Evolutionary conservation across 2,888 invertebrate species (phyloP).

Genomic region (Flabesymbios commensalis): DNA sequence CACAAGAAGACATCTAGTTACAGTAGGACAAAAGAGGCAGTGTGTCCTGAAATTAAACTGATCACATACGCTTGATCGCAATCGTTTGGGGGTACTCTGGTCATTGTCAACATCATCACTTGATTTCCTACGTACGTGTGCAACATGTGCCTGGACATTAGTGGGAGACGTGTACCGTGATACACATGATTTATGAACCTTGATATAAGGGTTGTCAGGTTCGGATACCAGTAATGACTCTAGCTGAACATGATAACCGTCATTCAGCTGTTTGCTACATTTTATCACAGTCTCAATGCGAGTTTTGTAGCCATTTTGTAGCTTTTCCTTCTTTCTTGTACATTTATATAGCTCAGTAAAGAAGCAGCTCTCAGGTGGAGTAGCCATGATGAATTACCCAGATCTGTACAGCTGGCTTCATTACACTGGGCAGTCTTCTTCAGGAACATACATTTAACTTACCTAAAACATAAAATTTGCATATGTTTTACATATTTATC

Average conservation of each 20-base stretch:
- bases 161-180: neutral
- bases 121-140: neutral
- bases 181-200: constrained; percentile 3
- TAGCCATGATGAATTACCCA: too few relatives aligned
- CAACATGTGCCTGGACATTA: constrained; percentile 2
- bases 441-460: too few relatives aligned
- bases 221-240: constrained; percentile 1
- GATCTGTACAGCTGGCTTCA: too few relatives aligned
- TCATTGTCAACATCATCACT: neutral
- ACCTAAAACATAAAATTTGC: too few relatives aligned
- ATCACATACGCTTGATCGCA: constrained; percentile 3
- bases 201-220: neutral
- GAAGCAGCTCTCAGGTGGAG: neutral
- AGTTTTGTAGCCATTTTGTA: constrained; percentile 1
- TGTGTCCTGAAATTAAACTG: neutral
- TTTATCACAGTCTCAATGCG: constrained; percentile 1
- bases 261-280: neutral
- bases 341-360: neutral
- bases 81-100: constrained; percentile 1
- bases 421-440: too few relatives aligned
- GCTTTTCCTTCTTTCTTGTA: neutral
- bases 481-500: too few relatives aligned
- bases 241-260: neutral
- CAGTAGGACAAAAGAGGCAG: neutral
- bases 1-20: neutral